Base-by-base conservation (phyloP, 2,797 vertebrate species). In the Melanotaenia nigrans region DNA sequence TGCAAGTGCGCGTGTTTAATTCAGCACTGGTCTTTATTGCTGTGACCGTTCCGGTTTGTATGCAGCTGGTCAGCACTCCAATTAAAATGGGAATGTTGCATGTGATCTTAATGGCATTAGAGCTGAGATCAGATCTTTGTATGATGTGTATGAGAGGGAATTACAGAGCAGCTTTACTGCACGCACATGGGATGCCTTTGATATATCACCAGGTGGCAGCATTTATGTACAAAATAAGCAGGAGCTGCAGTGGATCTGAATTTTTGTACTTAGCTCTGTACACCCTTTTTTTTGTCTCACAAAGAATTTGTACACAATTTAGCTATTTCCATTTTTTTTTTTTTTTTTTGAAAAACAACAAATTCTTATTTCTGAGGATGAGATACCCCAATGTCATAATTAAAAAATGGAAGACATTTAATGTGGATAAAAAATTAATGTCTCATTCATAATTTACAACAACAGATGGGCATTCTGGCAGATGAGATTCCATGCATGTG, bases 381-480 rank as follows among this genome's bases (percentile, higher is more conserved):
- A 85, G 75, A 90, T 92, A 88, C 85, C 79, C 87, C 89, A 73
- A 77, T 89, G 89, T 89, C 90, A 93, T 95, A 95, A 95, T 94
- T 94, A 95, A 95, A 93, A 92, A 93, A 94, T 93, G 90, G 90
- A 87, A 94, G 92, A 95, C 94, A 95, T 95, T 96, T 95, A 94
- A 89, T 75, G 87, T 78, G 87, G 87, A 95, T 96, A 89, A 94
- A 95, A 95, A 71, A 93, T 94, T 95, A 95, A 96, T 95, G 91
- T 79, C 79, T 89, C 74, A 90, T 96, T 95, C 94, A 96, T 95
- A 96, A 96, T 96, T 96, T 93, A 96, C 90, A 85, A 93, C 77
- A 92, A 90, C 94, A 96, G 94, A 96, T 95, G 94, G 95, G 91
- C 88, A 86, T 86, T 82, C 75, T 89, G 89, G 88, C 83, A 87